Evolutionary conservation across 2,888 invertebrate genomes (phyloP).

Genomic region (Clepsis dumicolana): DNA sequence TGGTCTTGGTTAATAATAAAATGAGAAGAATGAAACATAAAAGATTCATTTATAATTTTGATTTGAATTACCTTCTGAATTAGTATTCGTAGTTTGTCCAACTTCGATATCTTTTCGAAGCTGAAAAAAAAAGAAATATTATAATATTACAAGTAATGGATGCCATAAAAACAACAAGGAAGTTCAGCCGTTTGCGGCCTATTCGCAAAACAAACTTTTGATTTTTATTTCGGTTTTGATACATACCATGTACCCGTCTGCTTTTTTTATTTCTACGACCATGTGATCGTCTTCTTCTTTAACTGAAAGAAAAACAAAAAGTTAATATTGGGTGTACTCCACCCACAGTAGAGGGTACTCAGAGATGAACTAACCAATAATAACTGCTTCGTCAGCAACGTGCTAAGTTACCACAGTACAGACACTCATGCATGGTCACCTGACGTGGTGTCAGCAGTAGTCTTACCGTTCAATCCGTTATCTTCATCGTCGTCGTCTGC

Average conservation of each 20-base stretch:
- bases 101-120: conserved; percentile 52
- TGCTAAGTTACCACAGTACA: too few species aligned
- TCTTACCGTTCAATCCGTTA: conserved; percentile 73
- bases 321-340: too few species aligned
- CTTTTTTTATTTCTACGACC: conserved; percentile 79
- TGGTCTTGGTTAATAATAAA: too few species aligned
- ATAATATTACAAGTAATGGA: conserved; percentile 29
- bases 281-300: conserved; percentile 76
- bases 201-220: too few species aligned
- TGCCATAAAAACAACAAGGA: conserved; percentile 22
- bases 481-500: conserved; percentile 68
- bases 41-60: not conserved
- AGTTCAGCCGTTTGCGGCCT: too few species aligned
- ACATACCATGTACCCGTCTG: conserved; percentile 72
- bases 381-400: too few species aligned
- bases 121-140: conserved; percentile 49
- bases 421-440: not conserved
- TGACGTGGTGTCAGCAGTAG: not conserved
- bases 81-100: conserved; percentile 54
- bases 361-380: too few species aligned
- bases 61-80: conserved; percentile 60
- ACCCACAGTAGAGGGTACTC: too few species aligned
- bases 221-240: too few species aligned
- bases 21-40: too few species aligned
- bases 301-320: conserved; percentile 60